Evolutionary conservation across 2,888 invertebrate species (phyloP), one percentile per base, ranked within the genome.

Genomic region (Hirudinaria manillensis): DNA sequence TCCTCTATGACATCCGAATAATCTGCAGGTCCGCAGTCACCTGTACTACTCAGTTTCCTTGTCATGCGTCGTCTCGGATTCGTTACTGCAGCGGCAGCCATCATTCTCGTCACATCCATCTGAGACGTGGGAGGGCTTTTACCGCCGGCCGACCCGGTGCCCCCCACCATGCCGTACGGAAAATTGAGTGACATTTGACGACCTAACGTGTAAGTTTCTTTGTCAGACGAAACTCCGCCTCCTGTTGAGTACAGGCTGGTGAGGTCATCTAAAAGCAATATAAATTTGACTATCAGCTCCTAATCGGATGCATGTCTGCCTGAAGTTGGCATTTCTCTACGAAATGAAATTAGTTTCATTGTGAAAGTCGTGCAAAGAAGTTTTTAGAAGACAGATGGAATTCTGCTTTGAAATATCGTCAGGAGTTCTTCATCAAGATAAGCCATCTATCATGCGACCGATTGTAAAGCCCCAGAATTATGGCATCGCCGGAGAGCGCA

Each of bases 181-280:
- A 53, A 73, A 24, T 73, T 73, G n/a, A 73, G 38, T 4, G 73
- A 73, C 73, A 73, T 73, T 45, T 73, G 73, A 13, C 73, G 61
- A 24, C 73, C 73, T 45, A 73, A 27, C 2, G 73, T 73, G 24
- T 73, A 73, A 6, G 73, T 73, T 38, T 73, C 73, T 45, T 73
- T 73, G 65, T 73, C 73, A 19, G 73, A 73, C 6, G 73, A 73
- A 19, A 73, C 73, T 72, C 72, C 72, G 27, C 72, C 72, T 36
- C 73, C 73, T 21, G 65, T 56, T 10, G 73, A 73, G 65, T 73
- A 73, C 65, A 73, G 36, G 24, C 73, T 73, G 21, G 73, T 73
- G 34, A 73, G 34, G 24, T 73, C 73, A 65, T 73, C 73, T 73
- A 55, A 45, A 24, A 45, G 45, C 16, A 45, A 45, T 16, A 45